Evolutionary conservation across 2,888 invertebrate species (phyloP).

Genomic region (Xestia sexstrigata): DNA sequence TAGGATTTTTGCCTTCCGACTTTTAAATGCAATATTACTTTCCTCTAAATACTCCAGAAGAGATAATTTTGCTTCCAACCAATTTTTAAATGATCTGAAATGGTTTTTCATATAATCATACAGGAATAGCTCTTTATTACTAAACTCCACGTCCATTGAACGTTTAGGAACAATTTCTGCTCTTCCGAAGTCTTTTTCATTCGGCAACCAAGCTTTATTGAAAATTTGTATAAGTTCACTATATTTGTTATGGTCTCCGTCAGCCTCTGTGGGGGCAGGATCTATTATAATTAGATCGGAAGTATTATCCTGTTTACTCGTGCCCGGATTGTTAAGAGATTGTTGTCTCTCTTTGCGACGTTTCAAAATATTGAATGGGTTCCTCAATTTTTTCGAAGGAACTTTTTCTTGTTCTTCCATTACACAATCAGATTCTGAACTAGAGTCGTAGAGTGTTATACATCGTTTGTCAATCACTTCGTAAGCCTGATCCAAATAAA

Average conservation of each 20-base stretch:
- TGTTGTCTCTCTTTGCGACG: slow-evolving; percentile 70
- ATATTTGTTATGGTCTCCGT: slow-evolving; percentile 55
- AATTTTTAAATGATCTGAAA: slow-evolving; percentile 72
- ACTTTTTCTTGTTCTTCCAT: slow-evolving; percentile 68
- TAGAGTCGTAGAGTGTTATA: slow-evolving; percentile 77
- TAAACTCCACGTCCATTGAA: slow-evolving; percentile 67
- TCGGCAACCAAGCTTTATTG: slow-evolving; percentile 78
- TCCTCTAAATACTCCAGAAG: slow-evolving; percentile 78
- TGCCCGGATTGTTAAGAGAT: slow-evolving; percentile 48
- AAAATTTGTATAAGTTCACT: slow-evolving; percentile 68
- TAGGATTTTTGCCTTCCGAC: slow-evolving; percentile 48
- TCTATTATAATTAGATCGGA: slow-evolving; percentile 22
- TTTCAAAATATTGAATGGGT: slow-evolving; percentile 84
- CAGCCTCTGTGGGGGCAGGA: background rate
- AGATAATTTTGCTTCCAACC: slow-evolving; percentile 82
- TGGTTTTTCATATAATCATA: slow-evolving; percentile 78
- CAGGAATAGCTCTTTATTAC: slow-evolving; percentile 75
- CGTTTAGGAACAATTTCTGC: slow-evolving; percentile 74
- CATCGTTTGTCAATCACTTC: slow-evolving; percentile 78
- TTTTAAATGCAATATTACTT: slow-evolving; percentile 72
- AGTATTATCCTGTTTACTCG: slow-evolving; percentile 45
- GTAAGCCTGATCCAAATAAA: slow-evolving; percentile 75
- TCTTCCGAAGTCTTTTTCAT: slow-evolving; percentile 80
- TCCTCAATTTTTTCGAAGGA: slow-evolving; percentile 76
- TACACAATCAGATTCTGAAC: slow-evolving; percentile 82